A percentile compares a stretch with the other conserved stretches of the same genome.
These are phyloP conservation scores for Dendrocincla tyrannina DNA, from an alignment of 2,797 vertebrate species.

Conservation along the genomic window DNA sequence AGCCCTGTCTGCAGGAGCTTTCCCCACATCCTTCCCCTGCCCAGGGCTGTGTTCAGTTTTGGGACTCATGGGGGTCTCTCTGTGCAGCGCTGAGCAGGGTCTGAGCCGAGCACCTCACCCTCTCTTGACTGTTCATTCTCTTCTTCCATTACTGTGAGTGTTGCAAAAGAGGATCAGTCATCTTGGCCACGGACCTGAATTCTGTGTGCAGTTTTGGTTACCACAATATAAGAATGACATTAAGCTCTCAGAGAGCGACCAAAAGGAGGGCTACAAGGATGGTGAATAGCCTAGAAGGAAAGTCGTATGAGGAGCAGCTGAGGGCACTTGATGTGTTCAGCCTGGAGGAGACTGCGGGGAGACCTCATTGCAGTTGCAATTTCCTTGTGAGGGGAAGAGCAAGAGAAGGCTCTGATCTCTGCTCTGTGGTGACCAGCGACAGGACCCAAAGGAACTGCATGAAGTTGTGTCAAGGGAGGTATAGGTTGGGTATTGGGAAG, in stretches of 20 bases:
- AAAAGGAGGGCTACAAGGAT: background rate
- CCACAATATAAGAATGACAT: background rate
- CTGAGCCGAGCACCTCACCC: background rate
- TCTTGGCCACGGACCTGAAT: background rate
- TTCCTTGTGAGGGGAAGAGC: background rate
- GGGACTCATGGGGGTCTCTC: background rate
- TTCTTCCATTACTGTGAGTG: background rate
- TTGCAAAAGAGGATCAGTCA: background rate
- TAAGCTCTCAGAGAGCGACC: background rate
- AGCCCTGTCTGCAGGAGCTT: background rate
- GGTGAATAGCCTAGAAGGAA: background rate
- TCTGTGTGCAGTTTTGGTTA: background rate
- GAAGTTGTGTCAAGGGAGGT: background rate
- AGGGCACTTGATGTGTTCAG: background rate
- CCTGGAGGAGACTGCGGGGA: background rate
- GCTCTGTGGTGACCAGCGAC: background rate
- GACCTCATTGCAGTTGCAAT: background rate
- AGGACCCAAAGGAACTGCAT: background rate
- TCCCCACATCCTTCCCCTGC: too few species aligned
- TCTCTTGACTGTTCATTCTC: background rate
- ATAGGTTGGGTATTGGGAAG: background rate
- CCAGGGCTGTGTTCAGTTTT: background rate
- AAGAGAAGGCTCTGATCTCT: background rate
- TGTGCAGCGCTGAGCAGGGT: background rate
- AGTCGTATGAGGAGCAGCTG: background rate